A percentile compares a stretch with the other conserved stretches of the same genome.
Conservation (phyloP, 2,888 invertebrate species). For the Dasysyrphus tricinctus region DNA sequence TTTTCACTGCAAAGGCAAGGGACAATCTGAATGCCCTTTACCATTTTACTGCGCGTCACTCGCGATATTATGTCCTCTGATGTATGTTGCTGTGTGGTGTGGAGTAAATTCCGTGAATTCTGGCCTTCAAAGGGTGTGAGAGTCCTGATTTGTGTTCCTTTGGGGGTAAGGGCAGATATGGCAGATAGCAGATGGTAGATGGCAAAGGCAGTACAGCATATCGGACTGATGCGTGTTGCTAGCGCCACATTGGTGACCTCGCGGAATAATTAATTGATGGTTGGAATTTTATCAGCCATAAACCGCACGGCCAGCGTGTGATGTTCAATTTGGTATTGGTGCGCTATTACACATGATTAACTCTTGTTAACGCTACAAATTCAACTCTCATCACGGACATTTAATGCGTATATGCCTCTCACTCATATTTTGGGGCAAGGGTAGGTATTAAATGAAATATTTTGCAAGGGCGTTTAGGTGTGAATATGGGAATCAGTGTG, state of each 20-base stretch:
- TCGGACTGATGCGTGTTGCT: slow-evolving; percentile 39
- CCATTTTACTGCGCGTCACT: slow-evolving; percentile 12
- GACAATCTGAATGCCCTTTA: slow-evolving; percentile 1
- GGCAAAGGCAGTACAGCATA: background rate
- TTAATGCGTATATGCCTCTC: slow-evolving; percentile 8
- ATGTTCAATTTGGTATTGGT: slow-evolving; percentile 54
- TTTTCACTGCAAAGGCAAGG: background rate
- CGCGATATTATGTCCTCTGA: slow-evolving; percentile 11
- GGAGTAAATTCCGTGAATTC: slow-evolving; percentile 11
- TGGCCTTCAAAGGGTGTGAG: background rate
- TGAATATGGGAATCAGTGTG: background rate
- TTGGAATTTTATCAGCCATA: slow-evolving; percentile 72
- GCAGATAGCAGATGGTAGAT: background rate
- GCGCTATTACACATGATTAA: slow-evolving; percentile 69
- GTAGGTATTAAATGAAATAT: background rate
- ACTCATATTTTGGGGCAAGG: background rate
- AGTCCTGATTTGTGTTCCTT: slow-evolving; percentile 9
- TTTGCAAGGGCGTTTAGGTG: background rate
- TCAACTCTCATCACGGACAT: slow-evolving; percentile 53
- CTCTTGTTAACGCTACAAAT: slow-evolving; percentile 64
- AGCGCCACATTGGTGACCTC: slow-evolving; percentile 65
- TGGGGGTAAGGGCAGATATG: background rate
- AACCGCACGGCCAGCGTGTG: slow-evolving; percentile 59
- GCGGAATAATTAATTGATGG: slow-evolving; percentile 74
- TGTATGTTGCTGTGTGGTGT: background rate